phyloP scores from a whole-genome alignment of 2,888 invertebrate genomes.

The Empis stercorea region DNA sequence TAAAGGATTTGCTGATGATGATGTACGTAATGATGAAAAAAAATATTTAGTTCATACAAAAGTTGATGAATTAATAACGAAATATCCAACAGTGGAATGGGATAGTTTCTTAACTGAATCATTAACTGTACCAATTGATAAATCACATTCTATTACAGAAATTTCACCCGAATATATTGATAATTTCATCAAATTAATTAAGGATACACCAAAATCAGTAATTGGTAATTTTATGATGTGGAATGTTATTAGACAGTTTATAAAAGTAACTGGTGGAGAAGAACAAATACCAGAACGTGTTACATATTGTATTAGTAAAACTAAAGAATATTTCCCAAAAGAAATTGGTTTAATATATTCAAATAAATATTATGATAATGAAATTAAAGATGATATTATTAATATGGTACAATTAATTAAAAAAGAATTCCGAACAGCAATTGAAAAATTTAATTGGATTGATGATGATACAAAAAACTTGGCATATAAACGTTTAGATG shows the following conservation, averaged over 20 bases:
- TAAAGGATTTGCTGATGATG: not conserved
- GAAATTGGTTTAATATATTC: not conserved
- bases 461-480: not conserved
- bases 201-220: not conserved
- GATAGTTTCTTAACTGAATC: not conserved
- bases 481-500: not conserved
- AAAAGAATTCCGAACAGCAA: not conserved
- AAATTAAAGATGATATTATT: not conserved
- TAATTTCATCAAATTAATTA: not conserved
- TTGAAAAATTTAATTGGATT: not conserved
- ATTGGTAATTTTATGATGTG: not conserved
- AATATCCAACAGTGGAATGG: not conserved
- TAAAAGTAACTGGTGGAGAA: not conserved
- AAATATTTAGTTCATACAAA: not conserved
- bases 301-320: not conserved
- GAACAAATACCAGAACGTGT: not conserved
- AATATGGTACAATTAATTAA: not conserved
- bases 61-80: not conserved
- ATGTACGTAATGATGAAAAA: not conserved
- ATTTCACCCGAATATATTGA: not conserved
- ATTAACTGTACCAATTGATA: not conserved
- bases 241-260: not conserved
- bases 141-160: not conserved
- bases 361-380: slow-evolving; percentile 1
- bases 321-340: not conserved